Percentiles rank a stretch among this genome's conserved stretches.
phyloP scores from a whole-genome alignment of 2,797 vertebrate genomes.

The Holocentrus rufus region DNA sequence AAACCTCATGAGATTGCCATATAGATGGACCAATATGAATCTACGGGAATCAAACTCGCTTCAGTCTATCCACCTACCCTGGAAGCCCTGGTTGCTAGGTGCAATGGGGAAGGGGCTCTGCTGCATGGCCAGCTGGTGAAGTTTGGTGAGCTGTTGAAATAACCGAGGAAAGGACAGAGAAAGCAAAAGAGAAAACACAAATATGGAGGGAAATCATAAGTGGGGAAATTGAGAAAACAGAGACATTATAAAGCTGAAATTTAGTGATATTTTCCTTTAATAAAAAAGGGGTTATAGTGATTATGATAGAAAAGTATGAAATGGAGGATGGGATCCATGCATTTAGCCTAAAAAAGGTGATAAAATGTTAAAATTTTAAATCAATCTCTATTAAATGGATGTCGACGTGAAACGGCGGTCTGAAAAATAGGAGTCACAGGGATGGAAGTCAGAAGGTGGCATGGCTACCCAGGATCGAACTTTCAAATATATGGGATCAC shows the following conservation, averaged over 20 bases:
- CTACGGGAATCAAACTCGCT: conserved; percentile 20
- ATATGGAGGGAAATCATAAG: conserved; percentile 33
- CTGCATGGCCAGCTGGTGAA: conserved; percentile 98
- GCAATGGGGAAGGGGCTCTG: conserved; percentile 94
- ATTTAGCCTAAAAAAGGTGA: conserved; percentile 10
- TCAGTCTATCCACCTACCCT: conserved; percentile 71
- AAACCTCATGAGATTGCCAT: conserved; percentile 41
- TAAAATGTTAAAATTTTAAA: conserved; percentile 13
- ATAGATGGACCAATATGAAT: conserved; percentile 32
- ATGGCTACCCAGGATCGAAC: conserved; percentile 74
- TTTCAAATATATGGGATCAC: conserved; percentile 81
- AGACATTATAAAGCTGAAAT: conserved; percentile 39
- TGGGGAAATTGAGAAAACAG: too few species aligned
- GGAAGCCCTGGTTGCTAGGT: conserved; percentile 93
- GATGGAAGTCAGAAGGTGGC: conserved; percentile 70
- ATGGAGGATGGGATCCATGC: conserved; percentile 57
- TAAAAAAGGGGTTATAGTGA: conserved; percentile 43
- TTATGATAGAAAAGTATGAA: conserved; percentile 72
- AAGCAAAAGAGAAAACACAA: conserved; percentile 23
- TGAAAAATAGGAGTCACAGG: conserved; percentile 47
- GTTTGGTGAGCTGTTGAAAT: conserved; percentile 90
- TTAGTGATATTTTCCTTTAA: conserved; percentile 44
- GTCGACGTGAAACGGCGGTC: conserved; percentile 46
- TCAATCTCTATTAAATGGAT: conserved; percentile 43
- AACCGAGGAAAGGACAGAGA: conserved; percentile 11